Conservation (phyloP, 2,797 vertebrate genomes). For the Hypotaenidia philippensis region DNA sequence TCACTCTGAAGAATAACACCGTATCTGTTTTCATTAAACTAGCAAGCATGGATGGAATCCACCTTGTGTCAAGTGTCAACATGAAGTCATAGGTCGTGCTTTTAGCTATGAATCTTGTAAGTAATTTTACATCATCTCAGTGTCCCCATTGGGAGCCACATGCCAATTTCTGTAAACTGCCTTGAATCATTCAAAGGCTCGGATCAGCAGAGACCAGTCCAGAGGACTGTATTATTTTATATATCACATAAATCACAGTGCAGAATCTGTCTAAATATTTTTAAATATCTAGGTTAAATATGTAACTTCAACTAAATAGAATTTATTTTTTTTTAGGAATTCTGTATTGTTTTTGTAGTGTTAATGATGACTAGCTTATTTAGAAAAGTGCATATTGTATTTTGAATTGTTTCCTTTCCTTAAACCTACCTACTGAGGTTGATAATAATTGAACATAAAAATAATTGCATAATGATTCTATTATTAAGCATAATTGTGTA, state of each 20-base stretch:
- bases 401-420: not conserved
- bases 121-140: not conserved
- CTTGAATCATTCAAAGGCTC: not conserved
- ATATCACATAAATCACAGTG: not conserved
- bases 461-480: not conserved
- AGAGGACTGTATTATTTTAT: not conserved
- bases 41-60: not conserved
- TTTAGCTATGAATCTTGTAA: not conserved
- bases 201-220: not conserved
- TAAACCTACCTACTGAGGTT: not conserved
- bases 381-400: not conserved
- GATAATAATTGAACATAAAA: not conserved
- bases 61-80: not conserved
- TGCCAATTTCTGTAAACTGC: not conserved
- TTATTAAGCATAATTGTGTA: not conserved
- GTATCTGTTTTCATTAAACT: not conserved
- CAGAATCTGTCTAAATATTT: not conserved
- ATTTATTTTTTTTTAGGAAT: not conserved
- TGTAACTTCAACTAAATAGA: not conserved
- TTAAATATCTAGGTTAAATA: not conserved
- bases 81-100: not conserved
- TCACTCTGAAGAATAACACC: not conserved
- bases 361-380: not conserved
- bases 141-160: accelerated
- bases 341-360: not conserved